Percentiles rank a stretch among this genome's conserved stretches.
These are phyloP conservation scores for Agelaius phoeniceus DNA, from an alignment of 2,113 vertebrate species.

Conservation along the genomic window DNA sequence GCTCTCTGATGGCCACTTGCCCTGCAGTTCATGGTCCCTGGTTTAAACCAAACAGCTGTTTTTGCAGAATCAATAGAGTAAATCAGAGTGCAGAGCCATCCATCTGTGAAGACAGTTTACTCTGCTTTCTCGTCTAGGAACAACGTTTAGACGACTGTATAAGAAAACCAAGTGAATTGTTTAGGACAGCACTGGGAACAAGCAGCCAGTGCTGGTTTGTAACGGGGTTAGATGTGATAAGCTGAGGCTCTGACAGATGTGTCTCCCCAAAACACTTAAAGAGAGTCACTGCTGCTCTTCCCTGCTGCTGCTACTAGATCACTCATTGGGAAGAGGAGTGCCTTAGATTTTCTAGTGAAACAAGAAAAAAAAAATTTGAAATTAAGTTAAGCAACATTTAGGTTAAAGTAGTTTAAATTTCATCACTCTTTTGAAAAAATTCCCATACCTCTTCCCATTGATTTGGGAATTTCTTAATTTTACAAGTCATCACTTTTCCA, in stretches of 20 bases:
- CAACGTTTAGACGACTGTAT: background rate
- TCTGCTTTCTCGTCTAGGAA: background rate
- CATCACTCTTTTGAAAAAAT: background rate
- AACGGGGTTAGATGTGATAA: background rate
- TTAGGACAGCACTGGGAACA: background rate
- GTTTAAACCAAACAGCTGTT: background rate
- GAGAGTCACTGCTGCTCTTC: background rate
- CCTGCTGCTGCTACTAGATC: background rate
- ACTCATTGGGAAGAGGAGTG: background rate
- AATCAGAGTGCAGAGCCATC: background rate
- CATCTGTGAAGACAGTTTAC: background rate
- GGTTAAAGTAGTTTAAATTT: background rate
- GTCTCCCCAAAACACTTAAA: background rate
- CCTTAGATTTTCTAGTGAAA: background rate
- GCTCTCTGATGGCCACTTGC: background rate
- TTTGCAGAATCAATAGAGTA: background rate
- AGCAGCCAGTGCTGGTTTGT: background rate
- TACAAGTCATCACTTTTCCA: background rate
- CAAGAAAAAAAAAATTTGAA: background rate
- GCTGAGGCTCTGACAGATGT: background rate
- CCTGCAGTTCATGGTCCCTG: background rate
- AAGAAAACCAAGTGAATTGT: background rate
- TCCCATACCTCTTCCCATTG: rapidly evolving
- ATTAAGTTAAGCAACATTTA: background rate
- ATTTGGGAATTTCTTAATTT: background rate